A percentile compares a stretch with the other conserved stretches of the same genome.
Conservation (phyloP, 2,797 vertebrate species). For the Danio tinwini region DNA sequence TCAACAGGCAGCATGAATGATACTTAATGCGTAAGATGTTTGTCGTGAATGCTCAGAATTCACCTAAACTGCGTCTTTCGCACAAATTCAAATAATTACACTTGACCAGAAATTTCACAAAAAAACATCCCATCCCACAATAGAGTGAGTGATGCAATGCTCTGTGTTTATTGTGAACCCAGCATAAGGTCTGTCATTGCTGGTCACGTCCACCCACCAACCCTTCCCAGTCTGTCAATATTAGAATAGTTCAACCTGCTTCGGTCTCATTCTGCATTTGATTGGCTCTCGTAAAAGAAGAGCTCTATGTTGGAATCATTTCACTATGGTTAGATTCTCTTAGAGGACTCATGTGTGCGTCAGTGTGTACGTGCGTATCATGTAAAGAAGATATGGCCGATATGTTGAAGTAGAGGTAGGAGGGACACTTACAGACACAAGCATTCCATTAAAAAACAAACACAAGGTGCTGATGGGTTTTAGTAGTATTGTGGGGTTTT, state of each 20-base stretch:
- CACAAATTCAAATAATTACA: too few species aligned
- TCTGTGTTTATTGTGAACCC: too few species aligned
- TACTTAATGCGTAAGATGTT: too few species aligned
- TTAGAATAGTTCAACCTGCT: background rate
- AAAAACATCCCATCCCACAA: too few species aligned
- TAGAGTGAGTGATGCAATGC: too few species aligned
- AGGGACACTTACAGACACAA: slow-evolving; percentile 14
- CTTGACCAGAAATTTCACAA: too few species aligned
- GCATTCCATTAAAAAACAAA: background rate
- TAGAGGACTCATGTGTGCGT: background rate
- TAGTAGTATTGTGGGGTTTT: background rate
- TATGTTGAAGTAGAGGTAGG: background rate
- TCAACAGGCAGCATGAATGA: too few species aligned
- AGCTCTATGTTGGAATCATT: slow-evolving; percentile 11
- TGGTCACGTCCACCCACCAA: too few species aligned
- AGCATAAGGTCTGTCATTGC: too few species aligned
- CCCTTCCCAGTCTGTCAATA: too few species aligned
- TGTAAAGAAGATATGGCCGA: background rate
- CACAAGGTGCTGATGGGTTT: background rate
- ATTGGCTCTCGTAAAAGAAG: background rate
- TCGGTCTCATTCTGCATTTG: background rate
- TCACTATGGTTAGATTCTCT: background rate
- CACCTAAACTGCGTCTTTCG: too few species aligned
- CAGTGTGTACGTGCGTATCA: background rate
- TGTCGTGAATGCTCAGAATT: too few species aligned